Percentiles rank a stretch among this genome's conserved stretches.
phyloP scores from a whole-genome alignment of 1,140 invertebrate genomes.

The Tetragnatha versicolor region DNA sequence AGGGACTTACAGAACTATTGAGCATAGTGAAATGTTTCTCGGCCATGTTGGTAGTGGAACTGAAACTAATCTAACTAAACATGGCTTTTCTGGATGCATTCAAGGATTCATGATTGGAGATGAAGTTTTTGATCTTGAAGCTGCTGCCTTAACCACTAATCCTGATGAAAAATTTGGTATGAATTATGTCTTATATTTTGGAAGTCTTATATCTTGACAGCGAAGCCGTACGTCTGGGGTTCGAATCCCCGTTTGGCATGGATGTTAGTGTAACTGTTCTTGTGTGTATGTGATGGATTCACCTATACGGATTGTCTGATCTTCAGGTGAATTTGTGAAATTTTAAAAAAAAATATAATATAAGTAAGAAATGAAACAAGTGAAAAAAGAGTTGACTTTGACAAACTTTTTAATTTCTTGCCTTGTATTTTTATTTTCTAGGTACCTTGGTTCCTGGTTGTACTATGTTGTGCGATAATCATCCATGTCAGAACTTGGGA shows the following conservation, averaged over 20 bases:
- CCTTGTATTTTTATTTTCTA: constrained; percentile 58
- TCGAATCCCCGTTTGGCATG: too few relatives aligned
- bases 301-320: too few relatives aligned
- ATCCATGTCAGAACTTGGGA: constrained; percentile 87
- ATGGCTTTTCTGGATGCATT: constrained; percentile 85
- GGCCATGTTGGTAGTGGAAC: constrained; percentile 77
- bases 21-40: constrained; percentile 87
- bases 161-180: constrained; percentile 58
- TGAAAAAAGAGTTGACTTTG: not conserved
- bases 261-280: too few relatives aligned
- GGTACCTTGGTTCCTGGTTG: constrained; percentile 78
- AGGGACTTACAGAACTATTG: constrained; percentile 79
- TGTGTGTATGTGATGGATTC: too few relatives aligned
- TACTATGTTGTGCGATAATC: constrained; percentile 85
- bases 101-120: constrained; percentile 86
- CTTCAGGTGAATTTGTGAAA: too few relatives aligned
- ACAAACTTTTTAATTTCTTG: too few relatives aligned
- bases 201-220: too few relatives aligned
- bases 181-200: too few relatives aligned
- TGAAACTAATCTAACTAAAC: constrained; percentile 67
- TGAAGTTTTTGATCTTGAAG: constrained; percentile 75
- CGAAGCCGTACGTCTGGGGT: too few relatives aligned
- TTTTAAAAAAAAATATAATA: too few relatives aligned
- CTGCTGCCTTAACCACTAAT: constrained; percentile 35
- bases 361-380: too few relatives aligned